These are phyloP conservation scores for Caenorhabditis virilis DNA, from an alignment of 2,888 invertebrate species.

Conservation along the genomic window DNA sequence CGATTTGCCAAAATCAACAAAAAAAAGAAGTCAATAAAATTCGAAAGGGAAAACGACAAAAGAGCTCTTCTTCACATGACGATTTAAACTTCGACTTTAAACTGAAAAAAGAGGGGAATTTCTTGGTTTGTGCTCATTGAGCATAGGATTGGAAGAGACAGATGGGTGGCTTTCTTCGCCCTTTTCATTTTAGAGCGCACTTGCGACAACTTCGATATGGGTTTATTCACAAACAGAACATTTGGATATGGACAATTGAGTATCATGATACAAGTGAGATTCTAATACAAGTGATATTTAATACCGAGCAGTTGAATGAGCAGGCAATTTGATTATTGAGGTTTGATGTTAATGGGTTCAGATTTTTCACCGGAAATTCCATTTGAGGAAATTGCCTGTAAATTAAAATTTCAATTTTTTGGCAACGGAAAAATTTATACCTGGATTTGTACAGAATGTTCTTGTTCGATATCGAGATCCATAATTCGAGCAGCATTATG, in stretches of 20 bases:
- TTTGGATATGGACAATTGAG: not conserved
- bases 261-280: conserved; percentile 1
- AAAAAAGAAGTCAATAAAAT: not conserved
- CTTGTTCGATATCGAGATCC: conserved; percentile 11
- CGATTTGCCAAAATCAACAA: not conserved
- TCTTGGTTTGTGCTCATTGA: not conserved
- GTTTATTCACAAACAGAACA: not conserved
- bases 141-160: not conserved
- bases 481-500: conserved; percentile 27
- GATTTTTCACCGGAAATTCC: conserved; percentile 25
- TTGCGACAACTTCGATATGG: not conserved
- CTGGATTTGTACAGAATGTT: conserved; percentile 21
- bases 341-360: conserved; percentile 13
- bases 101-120: not conserved
- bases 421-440: not conserved
- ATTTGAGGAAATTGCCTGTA: conserved; percentile 17
- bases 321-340: not conserved
- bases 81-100: not conserved
- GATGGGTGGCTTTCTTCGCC: not conserved
- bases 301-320: not conserved
- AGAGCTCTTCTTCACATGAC: not conserved
- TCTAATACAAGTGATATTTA: not conserved
- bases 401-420: conserved; percentile 3
- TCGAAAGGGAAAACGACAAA: not conserved
- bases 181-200: conserved; percentile 15